A percentile compares a stretch with the other conserved stretches of the same genome.
Evolutionary conservation across 2,888 invertebrate genomes (phyloP).

Genomic region (Temnothorax unifasciatus): DNA sequence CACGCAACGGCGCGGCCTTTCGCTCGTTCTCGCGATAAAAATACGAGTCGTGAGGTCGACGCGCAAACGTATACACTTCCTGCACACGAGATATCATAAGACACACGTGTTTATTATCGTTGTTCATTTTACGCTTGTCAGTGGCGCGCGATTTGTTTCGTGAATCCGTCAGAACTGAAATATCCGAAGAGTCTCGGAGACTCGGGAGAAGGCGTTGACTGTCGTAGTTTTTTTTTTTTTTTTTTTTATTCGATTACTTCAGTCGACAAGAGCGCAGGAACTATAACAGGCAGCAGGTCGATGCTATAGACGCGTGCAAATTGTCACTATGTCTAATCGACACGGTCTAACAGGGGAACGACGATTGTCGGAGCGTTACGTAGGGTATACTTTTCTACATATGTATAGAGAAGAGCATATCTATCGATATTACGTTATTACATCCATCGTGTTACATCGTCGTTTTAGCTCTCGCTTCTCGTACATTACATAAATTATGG

Average conservation of each 20-base stretch:
- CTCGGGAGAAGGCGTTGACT: neutral
- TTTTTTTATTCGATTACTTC: neutral
- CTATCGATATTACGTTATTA: slow-evolving; percentile 8
- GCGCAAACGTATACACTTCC: slow-evolving; percentile 27
- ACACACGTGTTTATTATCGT: slow-evolving; percentile 41
- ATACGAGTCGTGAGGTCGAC: slow-evolving; percentile 1
- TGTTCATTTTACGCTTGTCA: slow-evolving; percentile 11
- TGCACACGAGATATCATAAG: slow-evolving; percentile 10
- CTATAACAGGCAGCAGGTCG: neutral
- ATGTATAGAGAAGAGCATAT: neutral
- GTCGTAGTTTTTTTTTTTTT: neutral
- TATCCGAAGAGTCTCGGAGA: neutral
- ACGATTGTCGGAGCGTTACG: neutral
- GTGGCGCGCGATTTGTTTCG: neutral
- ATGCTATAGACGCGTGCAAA: slow-evolving; percentile 7
- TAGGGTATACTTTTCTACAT: neutral
- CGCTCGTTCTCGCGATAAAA: slow-evolving; percentile 49
- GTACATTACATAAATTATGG: slow-evolving; percentile 10
- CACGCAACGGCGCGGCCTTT: slow-evolving; percentile 49
- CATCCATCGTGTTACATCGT: neutral
- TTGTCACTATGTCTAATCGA: slow-evolving; percentile 22
- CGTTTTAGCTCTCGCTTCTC: neutral
- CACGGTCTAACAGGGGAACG: neutral
- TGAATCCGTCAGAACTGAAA: neutral
- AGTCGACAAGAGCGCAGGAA: neutral